phyloP scores from a whole-genome alignment of 1,140 invertebrate species.

The Vanessa atalanta region DNA sequence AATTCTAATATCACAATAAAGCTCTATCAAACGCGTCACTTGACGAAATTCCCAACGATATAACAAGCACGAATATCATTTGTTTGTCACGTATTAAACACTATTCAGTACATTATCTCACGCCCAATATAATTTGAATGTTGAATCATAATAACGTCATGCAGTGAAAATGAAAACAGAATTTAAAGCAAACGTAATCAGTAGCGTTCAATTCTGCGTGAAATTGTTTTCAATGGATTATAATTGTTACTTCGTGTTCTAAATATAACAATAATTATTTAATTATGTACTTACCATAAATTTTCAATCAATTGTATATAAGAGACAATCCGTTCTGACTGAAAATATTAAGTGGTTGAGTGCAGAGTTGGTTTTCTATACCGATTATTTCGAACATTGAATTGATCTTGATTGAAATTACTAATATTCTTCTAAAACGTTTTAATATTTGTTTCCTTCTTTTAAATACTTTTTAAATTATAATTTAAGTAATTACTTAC shows the following conservation, averaged over 20 bases:
- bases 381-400: no score
- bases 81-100: constrained; percentile 8
- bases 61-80: background rate
- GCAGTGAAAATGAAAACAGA: constrained; percentile 31
- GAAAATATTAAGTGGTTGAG: no score
- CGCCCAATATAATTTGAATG: constrained; percentile 13
- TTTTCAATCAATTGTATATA: no score
- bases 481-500: no score
- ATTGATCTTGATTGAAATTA: no score
- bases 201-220: constrained; percentile 39
- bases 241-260: background rate
- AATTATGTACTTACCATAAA: background rate
- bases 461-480: no score
- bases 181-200: constrained; percentile 50
- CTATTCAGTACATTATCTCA: constrained; percentile 16
- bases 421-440: no score
- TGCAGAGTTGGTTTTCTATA: no score
- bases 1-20: no score
- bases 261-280: background rate
- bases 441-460: no score
- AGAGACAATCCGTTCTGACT: no score
- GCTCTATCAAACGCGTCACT: no score
- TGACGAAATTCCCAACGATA: background rate
- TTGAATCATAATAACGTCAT: constrained; percentile 11
- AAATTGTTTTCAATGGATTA: constrained; percentile 42